Conservation (phyloP, 1,140 invertebrate species). For the Marisa cornuarietis region DNA sequence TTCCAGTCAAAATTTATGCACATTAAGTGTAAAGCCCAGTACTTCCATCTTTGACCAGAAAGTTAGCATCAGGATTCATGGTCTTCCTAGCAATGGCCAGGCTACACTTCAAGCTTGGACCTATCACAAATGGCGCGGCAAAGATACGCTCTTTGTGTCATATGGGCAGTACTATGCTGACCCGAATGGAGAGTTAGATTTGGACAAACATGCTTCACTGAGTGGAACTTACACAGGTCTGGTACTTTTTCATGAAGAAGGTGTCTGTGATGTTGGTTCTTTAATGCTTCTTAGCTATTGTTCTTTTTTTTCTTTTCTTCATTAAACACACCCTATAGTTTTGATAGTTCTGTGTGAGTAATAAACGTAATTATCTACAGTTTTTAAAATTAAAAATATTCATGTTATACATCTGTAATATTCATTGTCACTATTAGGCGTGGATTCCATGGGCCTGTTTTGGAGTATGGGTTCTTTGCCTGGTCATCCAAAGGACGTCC, state of each 20-base stretch:
- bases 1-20: too few species aligned
- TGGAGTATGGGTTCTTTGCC: not conserved
- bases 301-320: too few species aligned
- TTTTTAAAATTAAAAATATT: too few species aligned
- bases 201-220: constrained; percentile 15
- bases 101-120: not conserved
- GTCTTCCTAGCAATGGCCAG: constrained; percentile 4
- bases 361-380: too few species aligned
- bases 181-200: constrained; percentile 21
- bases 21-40: not conserved
- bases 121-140: not conserved
- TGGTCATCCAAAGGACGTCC: not conserved
- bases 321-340: too few species aligned
- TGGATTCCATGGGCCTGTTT: constrained; percentile 7
- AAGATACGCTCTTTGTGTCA: constrained; percentile 23
- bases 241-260: not conserved
- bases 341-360: too few species aligned
- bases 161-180: constrained; percentile 26
- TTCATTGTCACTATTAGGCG: not conserved
- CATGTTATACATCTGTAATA: too few species aligned
- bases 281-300: too few species aligned
- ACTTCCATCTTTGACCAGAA: constrained; percentile 13
- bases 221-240: constrained; percentile 38
- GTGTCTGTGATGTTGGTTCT: too few species aligned
- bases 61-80: not conserved